Base-by-base conservation (phyloP, 2,113 vertebrate genomes). In the Phaethon lepturus region DNA sequence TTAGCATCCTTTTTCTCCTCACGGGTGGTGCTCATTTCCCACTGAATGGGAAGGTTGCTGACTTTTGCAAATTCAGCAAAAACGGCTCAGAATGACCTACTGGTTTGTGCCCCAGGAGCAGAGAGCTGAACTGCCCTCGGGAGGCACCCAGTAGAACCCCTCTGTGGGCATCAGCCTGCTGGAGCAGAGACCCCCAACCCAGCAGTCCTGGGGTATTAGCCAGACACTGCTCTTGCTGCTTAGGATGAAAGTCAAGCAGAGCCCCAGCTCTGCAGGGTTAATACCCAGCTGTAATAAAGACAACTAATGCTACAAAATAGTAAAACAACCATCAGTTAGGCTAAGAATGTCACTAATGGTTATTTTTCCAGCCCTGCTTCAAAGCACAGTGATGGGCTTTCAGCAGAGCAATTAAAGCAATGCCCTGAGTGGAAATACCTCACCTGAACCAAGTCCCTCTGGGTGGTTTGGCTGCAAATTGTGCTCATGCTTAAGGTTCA, bases 311-410 rank as follows among this genome's bases (percentile, higher is more conserved):
- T 77, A 71, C 42, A 66, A 80, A 80, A 90, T 4, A 69, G 75
- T 79, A 40, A 71, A 94, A 13, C 53, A 96, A 42, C 15, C 14
- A 77, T 47, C 63, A 90, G 28, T 56, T 69, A 88, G 35, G 19
- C 52, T 71, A 45, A 80, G 76, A 90, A 87, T 24, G 55, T 45
- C 75, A 35, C 52, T 94, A 96, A 89, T 81, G 55, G 38, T 18
- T 94, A 86, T 67, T 94, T 91, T 94, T 55, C 76, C 44, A 60
- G 45, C 17, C 19, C 52, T 71, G n/a, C 72, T 91, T 94, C 93
- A 91, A 88, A 94, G 80, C 5, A 66, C 28, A 86, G 33, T 62
- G 42, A 80, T 42, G 60, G 63, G 31, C n/a, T 89, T 86, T 91
- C 73, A 89, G 73, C 31, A 84, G 24, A 88, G 50, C 56, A 91